Evolutionary conservation across 2,888 invertebrate species (phyloP), one percentile per base, ranked within the genome.

Genomic region (Dryobota labecula): DNA sequence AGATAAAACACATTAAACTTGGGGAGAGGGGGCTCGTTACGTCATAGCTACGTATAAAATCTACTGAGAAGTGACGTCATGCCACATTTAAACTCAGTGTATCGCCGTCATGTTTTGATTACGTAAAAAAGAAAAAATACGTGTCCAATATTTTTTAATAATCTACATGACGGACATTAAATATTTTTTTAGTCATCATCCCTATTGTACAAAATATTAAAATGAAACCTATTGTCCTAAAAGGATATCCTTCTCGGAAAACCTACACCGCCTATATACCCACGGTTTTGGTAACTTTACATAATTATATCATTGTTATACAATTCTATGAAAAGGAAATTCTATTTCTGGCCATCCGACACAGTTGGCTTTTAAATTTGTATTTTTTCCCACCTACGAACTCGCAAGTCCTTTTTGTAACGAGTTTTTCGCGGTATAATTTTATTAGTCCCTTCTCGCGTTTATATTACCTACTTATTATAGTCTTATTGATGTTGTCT

Each of bases 231-330:
- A n/a, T n/a, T n/a, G n/a, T n/a, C n/a, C n/a, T 6, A 65, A 71
- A 72, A 73, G 18, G 24, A 62, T 30, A 56, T 47, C 43, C 7
- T 53, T 30, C 47, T 60, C 24, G n/a, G 53, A 45, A 65, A 60
- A 76, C 53, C 18, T 27, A 27, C 4, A 13, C 45, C 30, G 47
- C 4, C n/a, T 33, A n/a, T n/a, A n/a, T 20, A 36, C 56, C 51
- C 36, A 73, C 53, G 47, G 24, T 13, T 64, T 56, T 41, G 2
- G 8, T 45, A 51, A 47, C 27, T 72, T 74, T 43, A 65, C 47
- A 61, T 63, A 70, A 77, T 49, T 24, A 60, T 67, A 41, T 63
- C 41, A 79, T 80, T 64, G n/a, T 64, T 51, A 60, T 49, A 74
- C 76, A 64, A 56, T 64, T 56, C 30, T 64, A 61, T 30, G 54